phyloP scores from a whole-genome alignment of 1,140 invertebrate genomes.

The Idris sp. region DNA sequence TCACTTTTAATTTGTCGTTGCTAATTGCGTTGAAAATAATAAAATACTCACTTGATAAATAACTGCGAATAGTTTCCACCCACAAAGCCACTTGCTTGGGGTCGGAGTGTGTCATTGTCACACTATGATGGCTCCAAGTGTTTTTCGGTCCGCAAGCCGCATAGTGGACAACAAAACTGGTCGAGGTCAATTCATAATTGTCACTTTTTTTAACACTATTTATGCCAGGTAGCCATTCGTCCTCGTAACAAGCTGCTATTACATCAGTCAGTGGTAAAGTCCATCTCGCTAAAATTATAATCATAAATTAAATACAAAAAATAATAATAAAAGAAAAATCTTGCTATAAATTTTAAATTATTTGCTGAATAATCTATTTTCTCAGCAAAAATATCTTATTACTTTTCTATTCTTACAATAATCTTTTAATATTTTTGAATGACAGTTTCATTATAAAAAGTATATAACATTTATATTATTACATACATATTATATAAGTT shows the following conservation, averaged over 20 bases:
- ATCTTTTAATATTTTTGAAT: too few relatives aligned
- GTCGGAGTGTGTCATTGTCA: conserved; percentile 82
- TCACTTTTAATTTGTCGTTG: too few relatives aligned
- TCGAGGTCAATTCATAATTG: conserved; percentile 64
- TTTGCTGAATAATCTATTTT: too few relatives aligned
- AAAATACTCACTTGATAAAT: conserved; percentile 76
- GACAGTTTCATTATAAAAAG: too few relatives aligned
- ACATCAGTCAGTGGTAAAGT: conserved; percentile 79
- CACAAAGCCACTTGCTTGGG: conserved; percentile 81
- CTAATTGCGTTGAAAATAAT: too few relatives aligned
- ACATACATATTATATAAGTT: too few relatives aligned
- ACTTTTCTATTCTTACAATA: too few relatives aligned
- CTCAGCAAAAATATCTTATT: too few relatives aligned
- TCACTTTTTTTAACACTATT: conserved; percentile 50
- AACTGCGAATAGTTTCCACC: conserved; percentile 81
- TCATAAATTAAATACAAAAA: too few relatives aligned
- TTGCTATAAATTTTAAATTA: too few relatives aligned
- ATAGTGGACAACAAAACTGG: conserved; percentile 82
- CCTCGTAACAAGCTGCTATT: conserved; percentile 77
- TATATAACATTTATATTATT: too few relatives aligned
- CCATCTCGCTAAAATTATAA: conserved; percentile 78
- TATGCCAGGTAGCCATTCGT: conserved; percentile 66
- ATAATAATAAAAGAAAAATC: too few relatives aligned
- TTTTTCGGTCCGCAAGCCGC: conserved; percentile 80
- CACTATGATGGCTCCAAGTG: conserved; percentile 80